Conservation (phyloP, 2,888 invertebrate genomes). For the Quadriops clusia region DNA sequence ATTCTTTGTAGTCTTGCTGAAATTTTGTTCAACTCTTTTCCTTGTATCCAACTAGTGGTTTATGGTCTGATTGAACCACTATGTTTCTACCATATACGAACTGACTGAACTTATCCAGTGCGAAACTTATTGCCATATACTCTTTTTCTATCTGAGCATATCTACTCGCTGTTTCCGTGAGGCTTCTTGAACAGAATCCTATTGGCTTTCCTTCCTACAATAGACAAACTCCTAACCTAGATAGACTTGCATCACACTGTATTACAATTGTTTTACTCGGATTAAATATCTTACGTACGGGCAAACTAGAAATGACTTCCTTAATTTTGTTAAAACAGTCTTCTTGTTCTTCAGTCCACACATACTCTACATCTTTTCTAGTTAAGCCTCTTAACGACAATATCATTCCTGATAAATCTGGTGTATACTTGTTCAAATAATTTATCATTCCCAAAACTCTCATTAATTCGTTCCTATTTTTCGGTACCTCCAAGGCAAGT, state of each 20-base stretch:
- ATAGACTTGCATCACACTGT: conserved; percentile 8
- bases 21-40: conserved; percentile 5
- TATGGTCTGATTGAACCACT: conserved; percentile 4
- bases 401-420: conserved; percentile 15
- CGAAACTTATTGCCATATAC: conserved; percentile 4
- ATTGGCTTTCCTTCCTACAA: conserved; percentile 9
- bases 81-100: conserved; percentile 4
- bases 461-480: conserved; percentile 14
- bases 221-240: conserved; percentile 6
- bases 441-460: conserved; percentile 17
- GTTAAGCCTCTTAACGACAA: conserved; percentile 15
- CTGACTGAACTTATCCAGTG: too few species aligned
- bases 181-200: conserved; percentile 2
- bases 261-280: conserved; percentile 2
- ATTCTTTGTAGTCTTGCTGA: conserved; percentile 8
- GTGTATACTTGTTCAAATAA: conserved; percentile 15
- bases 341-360: conserved; percentile 10
- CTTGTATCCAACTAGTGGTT: conserved; percentile 1
- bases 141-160: conserved; percentile 4
- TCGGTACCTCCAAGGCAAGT: conserved; percentile 11
- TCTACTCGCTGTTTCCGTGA: conserved; percentile 1
- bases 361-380: conserved; percentile 12
- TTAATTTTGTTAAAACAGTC: conserved; percentile 3
- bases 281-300: conserved; percentile 3
- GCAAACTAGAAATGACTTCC: conserved; percentile 2